These are phyloP conservation scores for Ligdia adustata DNA, from an alignment of 2,888 invertebrate species.

Conservation along the genomic window DNA sequence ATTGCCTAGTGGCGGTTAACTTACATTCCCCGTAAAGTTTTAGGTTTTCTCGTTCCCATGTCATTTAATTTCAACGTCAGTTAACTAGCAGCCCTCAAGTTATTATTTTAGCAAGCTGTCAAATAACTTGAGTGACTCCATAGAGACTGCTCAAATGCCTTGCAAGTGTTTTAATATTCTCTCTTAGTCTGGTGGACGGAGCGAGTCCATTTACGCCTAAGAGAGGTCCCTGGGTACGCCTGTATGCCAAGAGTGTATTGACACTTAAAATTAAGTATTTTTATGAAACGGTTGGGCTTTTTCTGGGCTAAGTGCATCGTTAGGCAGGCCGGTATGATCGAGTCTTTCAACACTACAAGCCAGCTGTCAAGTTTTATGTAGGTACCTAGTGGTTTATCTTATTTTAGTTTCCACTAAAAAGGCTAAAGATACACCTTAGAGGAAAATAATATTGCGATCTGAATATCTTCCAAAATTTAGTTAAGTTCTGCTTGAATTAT, in stretches of 20 bases:
- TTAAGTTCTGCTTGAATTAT: no score
- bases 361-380: background rate
- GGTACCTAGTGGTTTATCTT: no score
- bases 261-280: slow-evolving; percentile 16
- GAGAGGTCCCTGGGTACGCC: slow-evolving; percentile 11
- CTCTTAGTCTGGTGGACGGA: slow-evolving; percentile 10
- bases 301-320: slow-evolving; percentile 5
- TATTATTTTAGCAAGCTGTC: slow-evolving; percentile 22
- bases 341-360: background rate
- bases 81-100: background rate
- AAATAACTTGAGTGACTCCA: slow-evolving; percentile 15
- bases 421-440: no score
- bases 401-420: no score
- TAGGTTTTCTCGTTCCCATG: background rate
- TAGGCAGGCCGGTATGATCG: background rate
- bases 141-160: slow-evolving; percentile 11
- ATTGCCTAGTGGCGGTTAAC: no score
- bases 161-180: slow-evolving; percentile 28
- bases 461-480: no score
- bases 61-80: background rate
- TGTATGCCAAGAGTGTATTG: slow-evolving; percentile 12
- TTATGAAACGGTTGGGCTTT: slow-evolving; percentile 7
- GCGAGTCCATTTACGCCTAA: slow-evolving; percentile 16
- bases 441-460: no score
- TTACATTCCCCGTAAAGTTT: no score